Evolutionary conservation across 2,888 invertebrate genomes (phyloP), one percentile per base, ranked within the genome.

Genomic region (Drosophila nigricruria): DNA sequence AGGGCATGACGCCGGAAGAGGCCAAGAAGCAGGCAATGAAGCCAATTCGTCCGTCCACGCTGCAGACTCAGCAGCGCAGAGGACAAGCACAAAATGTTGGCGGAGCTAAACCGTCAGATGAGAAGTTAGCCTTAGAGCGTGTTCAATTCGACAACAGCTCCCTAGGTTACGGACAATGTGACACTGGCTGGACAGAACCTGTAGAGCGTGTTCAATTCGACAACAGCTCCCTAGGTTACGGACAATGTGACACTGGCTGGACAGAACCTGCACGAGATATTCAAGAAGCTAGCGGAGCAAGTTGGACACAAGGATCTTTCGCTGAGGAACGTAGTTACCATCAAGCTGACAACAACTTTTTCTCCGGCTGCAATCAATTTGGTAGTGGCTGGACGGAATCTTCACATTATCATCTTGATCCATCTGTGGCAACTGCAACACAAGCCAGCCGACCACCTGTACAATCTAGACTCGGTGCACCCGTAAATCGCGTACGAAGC

Each of bases 381-480:
- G 47, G 18, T n/a, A 18, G 12, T 18, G 47, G 12, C 30, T 49
- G 34, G 20, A 16, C n/a, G 14, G 62, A 50, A n/a, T 18, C n/a
- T 10, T n/a, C 38, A 1, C 12, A 5, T 12, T 12, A 1, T n/a
- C 25, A 16, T 32, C 8, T n/a, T 12, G 38, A 12, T 4, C 18
- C 25, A 1, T 3, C 18, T 23, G 14, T 25, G 5, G 10, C 53
- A 6, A 20, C 9, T 12, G 0, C 23, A 32, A 23, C 25, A 27
- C 50, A 49, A 27, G 16, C 10, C n/a, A 10, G 10, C 1, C 43
- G 74, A 5, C 14, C 25, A 34, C 34, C 74, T 1, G 34, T 73
- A 9, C 54, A 57, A 8, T 67, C 60, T 2, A 34, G 67, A 12
- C 47, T 61, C 16, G 68, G 74, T 16, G 73, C 73, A 20, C 67